Evolutionary conservation across 1,140 invertebrate genomes (phyloP).

Genomic region (Eriocheir sinensis): DNA sequence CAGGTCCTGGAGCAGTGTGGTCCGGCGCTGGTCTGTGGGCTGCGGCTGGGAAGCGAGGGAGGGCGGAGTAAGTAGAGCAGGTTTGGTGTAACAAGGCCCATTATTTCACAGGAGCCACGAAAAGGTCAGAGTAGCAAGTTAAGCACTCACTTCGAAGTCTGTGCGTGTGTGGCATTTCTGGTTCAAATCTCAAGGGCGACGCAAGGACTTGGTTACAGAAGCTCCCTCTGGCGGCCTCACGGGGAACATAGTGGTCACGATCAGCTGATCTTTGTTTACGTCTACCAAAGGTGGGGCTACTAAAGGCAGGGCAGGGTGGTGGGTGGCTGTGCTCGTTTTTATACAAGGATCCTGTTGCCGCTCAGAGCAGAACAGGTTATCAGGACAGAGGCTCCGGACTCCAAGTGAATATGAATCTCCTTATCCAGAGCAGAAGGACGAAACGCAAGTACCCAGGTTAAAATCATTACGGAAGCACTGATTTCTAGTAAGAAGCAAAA

Average conservation of each 20-base stretch:
- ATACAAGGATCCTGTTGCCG: neutral
- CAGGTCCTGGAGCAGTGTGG: conserved; percentile 25
- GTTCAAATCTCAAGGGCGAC: conserved; percentile 61
- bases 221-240: conserved; percentile 26
- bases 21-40: neutral
- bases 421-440: no score
- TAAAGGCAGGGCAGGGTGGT: neutral
- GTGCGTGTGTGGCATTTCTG: conserved; percentile 74
- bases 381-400: neutral
- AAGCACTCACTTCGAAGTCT: conserved; percentile 59
- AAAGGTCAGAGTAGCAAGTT: conserved; percentile 73
- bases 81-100: conserved; percentile 62
- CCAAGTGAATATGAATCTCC: neutral
- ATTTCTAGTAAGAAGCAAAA: no score
- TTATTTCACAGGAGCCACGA: conserved; percentile 72
- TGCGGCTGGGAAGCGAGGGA: neutral
- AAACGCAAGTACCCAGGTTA: no score
- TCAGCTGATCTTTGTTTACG: conserved; percentile 69
- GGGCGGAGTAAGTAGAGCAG: conserved; percentile 50
- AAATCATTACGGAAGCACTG: no score
- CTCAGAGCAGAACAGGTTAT: neutral
- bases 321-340: neutral
- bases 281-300: neutral
- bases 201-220: conserved; percentile 52
- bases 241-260: neutral